Base-by-base conservation (phyloP, 2,113 vertebrate species). In the Boleophthalmus pectinirostris region DNA sequence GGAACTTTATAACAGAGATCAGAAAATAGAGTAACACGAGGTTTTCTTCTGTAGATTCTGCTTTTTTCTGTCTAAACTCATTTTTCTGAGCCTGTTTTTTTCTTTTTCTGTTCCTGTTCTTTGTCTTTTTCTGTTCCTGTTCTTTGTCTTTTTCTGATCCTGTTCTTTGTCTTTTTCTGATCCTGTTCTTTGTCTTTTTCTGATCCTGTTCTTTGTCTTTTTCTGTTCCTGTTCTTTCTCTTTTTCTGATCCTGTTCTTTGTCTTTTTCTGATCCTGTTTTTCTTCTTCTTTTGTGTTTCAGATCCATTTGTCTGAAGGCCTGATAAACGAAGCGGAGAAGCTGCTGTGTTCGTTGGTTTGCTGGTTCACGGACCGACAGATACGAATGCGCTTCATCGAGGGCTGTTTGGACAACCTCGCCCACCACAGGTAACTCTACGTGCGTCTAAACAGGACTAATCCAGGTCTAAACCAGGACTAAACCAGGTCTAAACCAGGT, bases 371-470 rank as follows among this genome's bases (percentile, higher is more conserved):
- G 4, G 98, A 99, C 92, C 91, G 97, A 69, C 97, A 99, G 88
- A 99, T 99, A 88, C 95, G 98, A 76, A 99, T 99, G 97, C 96
- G 97, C 78, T 99, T 99, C 92, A 99, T 99, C 66, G 98, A 99
- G 93, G 98, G 98, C 82, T 99, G 98, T 91, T 94, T 99, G 78
- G 98, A 99, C 92, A 99, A 99, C 89, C 91, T 99, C 84, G 96
- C 96, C 58, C 97, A 98, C 89, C 97, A 99, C 92, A 95, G 97
- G 98, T 98, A 92, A 93, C 91, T n/a, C n/a, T n/a, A n/a, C n/a
- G n/a, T n/a, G n/a, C n/a, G n/a, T n/a, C n/a, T n/a, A n/a, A n/a
- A n/a, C 9, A 38, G 38, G 38, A 38, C 38, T 38, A 38, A 5
- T 3, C 38, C 6, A 38, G 38, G 1, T n/a, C 29, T 29, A 4